Base-by-base conservation (phyloP, 2,888 invertebrate genomes). In the Papilio protenor region DNA sequence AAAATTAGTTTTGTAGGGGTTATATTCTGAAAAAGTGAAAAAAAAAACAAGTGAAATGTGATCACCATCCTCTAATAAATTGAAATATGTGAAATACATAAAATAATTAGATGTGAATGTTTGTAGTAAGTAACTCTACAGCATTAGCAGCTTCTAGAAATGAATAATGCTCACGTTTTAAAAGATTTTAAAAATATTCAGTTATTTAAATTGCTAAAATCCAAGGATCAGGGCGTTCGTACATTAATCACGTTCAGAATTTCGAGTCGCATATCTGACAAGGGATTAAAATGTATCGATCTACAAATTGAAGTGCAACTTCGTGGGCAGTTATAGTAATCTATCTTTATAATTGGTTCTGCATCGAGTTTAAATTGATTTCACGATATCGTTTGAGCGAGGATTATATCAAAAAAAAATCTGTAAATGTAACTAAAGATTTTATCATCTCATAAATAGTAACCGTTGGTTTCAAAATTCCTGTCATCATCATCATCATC, bases 271-370 rank as follows among this genome's bases (percentile, higher is more conserved):
- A 87, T 85, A 87, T 88, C 83, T 87, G 85, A 89, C 90, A 91
- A 87, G 87, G 89, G 91, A 91, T 93, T 92, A 91, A 92, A 93
- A 91, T 92, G 90, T 91, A 92, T 91, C 86, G 88, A 86, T 82
- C 87, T 88, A 89, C 90, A 92, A 92, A 92, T 92, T 91, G 91
- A 86, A 87, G 87, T 86, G 87, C 88, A 86, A 90, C 90, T 90
- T 88, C 86, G 88, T 86, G 87, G 84, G 86, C 87, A 85, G 87
- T 88, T 90, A 88, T 84, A 83, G 89, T 92, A 90, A 92, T 93
- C 91, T 87, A 86, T 91, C 91, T 91, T 90, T 87, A 90, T 92
- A 92, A 93, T 92, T 92, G 91, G 88, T 90, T 92, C 87, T 81
- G 85, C 84, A 82, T 87, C 84, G 85, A 84, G 81, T 83, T 52